Evolutionary conservation across 2,888 invertebrate genomes (phyloP), one percentile per base, ranked within the genome.

Genomic region (Xestia rhomboidea): DNA sequence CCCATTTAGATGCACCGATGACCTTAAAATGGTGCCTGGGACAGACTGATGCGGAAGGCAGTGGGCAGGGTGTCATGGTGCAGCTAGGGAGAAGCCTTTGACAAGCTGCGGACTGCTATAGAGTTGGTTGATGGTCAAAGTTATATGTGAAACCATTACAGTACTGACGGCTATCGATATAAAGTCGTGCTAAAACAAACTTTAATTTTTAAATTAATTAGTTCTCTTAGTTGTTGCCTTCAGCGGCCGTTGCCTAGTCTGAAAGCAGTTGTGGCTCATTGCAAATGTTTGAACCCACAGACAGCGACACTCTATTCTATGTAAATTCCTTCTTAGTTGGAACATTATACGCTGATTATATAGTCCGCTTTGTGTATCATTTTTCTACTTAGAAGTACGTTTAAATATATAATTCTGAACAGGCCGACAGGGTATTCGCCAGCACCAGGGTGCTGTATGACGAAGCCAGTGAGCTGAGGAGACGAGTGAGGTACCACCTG

Each of bases 401-500:
- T 30, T 34, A 10, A 49, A 67, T 46, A 1, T 21, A 60, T n/a
- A 44, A 21, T 51, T 30, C n/a, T 77, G 30, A 24, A 51, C 80
- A 79, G 69, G 96, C 96, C 0, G 95, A 96, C 81, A 87, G 95
- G 2, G 95, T 97, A 71, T 96, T 95, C 83, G 95, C 93, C 0
- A 94, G 92, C 24, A 93, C 96, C 15, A 86, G 96, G 2, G 96
- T 93, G 34, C 84, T 96, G 51, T 96, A 96, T 84, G 96, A 96
- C 77, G 96, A 97, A 82, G 97, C 96, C 8, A 95, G 95, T 11
- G 96, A 96, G 83, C 92, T 97, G 64, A 91, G 97, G 51, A 92
- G 97, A 66, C 93, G 96, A 24, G 97, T 97, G 38, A 91, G 95
- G n/a, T 97, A 97, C 85, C 94, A 95, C 70, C 89, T 97, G 83